Conservation (phyloP, 2,888 invertebrate genomes). For the Microctonus hyperodae region DNA sequence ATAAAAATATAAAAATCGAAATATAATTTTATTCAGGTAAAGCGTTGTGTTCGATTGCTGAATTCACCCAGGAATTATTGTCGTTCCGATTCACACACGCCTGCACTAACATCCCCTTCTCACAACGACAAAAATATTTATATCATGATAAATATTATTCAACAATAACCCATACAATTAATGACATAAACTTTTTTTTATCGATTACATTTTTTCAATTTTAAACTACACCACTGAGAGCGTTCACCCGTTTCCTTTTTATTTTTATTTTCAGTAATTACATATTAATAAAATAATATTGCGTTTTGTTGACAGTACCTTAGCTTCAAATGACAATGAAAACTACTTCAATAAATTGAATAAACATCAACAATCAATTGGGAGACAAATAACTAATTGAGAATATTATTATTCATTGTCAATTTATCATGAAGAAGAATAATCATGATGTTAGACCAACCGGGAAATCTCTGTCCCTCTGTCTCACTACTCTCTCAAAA, state of each 20-base stretch:
- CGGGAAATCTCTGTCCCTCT: neutral
- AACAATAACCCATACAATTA: too few relatives aligned
- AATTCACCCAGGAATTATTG: neutral
- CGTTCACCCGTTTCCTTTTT: too few relatives aligned
- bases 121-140: too few relatives aligned
- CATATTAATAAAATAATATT: constrained; percentile 22
- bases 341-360: constrained; percentile 19
- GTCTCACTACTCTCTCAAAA: too few relatives aligned
- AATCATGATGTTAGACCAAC: neutral
- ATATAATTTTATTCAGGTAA: neutral
- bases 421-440: neutral
- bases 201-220: too few relatives aligned
- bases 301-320: constrained; percentile 33
- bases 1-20: too few relatives aligned
- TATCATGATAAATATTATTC: too few relatives aligned
- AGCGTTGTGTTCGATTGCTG: neutral
- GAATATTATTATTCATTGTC: neutral
- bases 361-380: constrained; percentile 24
- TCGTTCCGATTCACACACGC: neutral
- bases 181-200: too few relatives aligned
- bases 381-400: neutral
- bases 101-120: too few relatives aligned
- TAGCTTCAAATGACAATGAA: constrained; percentile 21
- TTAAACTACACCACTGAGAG: too few relatives aligned
- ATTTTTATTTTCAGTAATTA: neutral